Evolutionary conservation across 2,888 invertebrate species (phyloP).

Genomic region (Harmothoe impar): DNA sequence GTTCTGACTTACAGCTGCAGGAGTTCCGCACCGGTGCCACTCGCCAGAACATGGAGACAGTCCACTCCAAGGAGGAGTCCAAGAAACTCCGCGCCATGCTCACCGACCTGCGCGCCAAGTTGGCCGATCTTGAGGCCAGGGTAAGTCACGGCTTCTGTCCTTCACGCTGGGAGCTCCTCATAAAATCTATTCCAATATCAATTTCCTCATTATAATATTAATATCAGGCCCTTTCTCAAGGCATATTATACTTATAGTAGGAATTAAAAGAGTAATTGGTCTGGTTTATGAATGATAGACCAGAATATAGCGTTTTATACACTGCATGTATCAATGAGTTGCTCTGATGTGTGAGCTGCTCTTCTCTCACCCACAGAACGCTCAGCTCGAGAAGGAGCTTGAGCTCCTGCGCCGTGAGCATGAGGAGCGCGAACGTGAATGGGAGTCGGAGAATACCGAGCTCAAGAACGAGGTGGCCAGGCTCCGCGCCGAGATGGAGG

Average conservation of each 20-base stretch:
- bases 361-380: slow-evolving; percentile 79
- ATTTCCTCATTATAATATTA: too few species aligned
- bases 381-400: slow-evolving; percentile 84
- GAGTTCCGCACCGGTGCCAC: slow-evolving; percentile 85
- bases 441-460: slow-evolving; percentile 82
- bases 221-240: too few species aligned
- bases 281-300: too few species aligned
- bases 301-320: too few species aligned
- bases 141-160: slow-evolving; percentile 79
- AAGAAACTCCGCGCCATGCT: slow-evolving; percentile 84
- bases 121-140: slow-evolving; percentile 84
- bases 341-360: too few species aligned
- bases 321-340: too few species aligned
- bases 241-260: too few species aligned
- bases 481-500: slow-evolving; percentile 81
- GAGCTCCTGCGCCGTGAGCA: slow-evolving; percentile 84
- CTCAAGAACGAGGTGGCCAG: slow-evolving; percentile 81
- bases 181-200: too few species aligned
- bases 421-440: slow-evolving; percentile 84
- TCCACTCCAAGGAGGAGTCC: slow-evolving; percentile 84
- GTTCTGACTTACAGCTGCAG: slow-evolving; percentile 81
- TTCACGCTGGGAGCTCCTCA: not conserved
- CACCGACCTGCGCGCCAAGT: slow-evolving; percentile 83
- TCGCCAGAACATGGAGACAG: slow-evolving; percentile 84
- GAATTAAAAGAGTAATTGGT: too few species aligned